Conservation (phyloP, 2,888 invertebrate species). For the Imbricaverruca yamaguchii region DNA sequence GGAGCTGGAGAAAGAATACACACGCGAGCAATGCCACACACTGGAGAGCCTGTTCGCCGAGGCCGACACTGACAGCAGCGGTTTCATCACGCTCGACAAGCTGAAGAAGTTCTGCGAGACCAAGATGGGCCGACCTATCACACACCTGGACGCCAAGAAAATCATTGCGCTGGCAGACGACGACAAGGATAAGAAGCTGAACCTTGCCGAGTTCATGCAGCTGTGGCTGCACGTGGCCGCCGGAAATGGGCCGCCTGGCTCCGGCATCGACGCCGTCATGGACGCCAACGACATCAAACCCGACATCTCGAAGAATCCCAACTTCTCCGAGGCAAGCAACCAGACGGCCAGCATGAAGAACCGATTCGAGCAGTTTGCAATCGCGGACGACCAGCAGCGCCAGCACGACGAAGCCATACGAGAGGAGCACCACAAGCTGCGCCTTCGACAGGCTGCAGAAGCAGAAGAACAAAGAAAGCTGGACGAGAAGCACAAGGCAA, state of each 20-base stretch:
- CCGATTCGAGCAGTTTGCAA: conserved; percentile 9
- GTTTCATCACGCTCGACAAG: conserved; percentile 11
- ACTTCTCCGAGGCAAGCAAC: background rate
- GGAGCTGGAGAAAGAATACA: conserved; percentile 1
- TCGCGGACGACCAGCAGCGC: background rate
- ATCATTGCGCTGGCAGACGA: background rate
- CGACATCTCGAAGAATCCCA: conserved; percentile 4
- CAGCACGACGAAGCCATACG: background rate
- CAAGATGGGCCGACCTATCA: conserved; percentile 14
- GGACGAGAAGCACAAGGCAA: background rate
- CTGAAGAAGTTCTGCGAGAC: conserved; percentile 12
- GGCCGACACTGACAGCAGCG: background rate
- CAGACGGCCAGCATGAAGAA: background rate
- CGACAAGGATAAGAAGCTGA: conserved; percentile 7
- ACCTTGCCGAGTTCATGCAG: background rate
- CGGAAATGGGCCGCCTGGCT: background rate
- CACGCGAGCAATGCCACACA: background rate
- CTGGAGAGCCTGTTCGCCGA: conserved; percentile 4
- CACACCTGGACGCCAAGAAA: conserved; percentile 3
- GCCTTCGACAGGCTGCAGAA: background rate
- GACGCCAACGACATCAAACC: background rate
- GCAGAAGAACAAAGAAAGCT: background rate
- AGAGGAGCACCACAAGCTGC: background rate
- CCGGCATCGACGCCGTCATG: conserved; percentile 6
- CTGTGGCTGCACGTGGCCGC: conserved; percentile 13